Percentiles rank a stretch among this genome's conserved stretches.
phyloP scores from a whole-genome alignment of 2,113 vertebrate species.

The Origma solitaria region DNA sequence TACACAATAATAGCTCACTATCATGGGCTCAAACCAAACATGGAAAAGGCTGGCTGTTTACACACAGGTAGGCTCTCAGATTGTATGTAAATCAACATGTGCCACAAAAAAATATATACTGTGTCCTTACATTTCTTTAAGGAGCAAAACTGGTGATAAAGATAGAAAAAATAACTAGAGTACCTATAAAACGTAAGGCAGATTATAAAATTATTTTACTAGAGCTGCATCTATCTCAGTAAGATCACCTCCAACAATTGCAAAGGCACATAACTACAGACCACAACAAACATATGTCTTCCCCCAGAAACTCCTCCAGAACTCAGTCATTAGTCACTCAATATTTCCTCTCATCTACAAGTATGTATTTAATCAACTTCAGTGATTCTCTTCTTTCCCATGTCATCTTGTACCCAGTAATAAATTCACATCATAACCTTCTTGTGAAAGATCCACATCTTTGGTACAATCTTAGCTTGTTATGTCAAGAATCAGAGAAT shows the following conservation, averaged over 20 bases:
- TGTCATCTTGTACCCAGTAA: background rate
- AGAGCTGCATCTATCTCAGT: background rate
- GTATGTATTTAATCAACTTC: background rate
- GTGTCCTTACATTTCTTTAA: background rate
- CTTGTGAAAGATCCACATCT: background rate
- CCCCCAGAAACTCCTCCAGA: background rate
- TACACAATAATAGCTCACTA: no score
- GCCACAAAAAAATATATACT: background rate
- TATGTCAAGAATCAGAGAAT: background rate
- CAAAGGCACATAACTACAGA: background rate
- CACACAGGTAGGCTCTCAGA: background rate
- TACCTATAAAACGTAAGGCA: background rate
- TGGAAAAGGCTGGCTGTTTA: background rate
- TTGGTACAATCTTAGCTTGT: background rate
- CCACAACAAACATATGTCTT: background rate
- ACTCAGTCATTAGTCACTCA: background rate
- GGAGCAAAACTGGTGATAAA: background rate
- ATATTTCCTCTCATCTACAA: background rate
- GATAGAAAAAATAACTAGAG: background rate
- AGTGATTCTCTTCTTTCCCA: background rate
- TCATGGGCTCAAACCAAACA: background rate
- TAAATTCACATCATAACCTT: background rate
- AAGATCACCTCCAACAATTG: background rate
- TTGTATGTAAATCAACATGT: background rate
- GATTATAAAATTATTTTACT: background rate